Evolutionary conservation across 2,888 invertebrate species (phyloP), one percentile per base, ranked within the genome.

Genomic region (Serrognathus titanus): DNA sequence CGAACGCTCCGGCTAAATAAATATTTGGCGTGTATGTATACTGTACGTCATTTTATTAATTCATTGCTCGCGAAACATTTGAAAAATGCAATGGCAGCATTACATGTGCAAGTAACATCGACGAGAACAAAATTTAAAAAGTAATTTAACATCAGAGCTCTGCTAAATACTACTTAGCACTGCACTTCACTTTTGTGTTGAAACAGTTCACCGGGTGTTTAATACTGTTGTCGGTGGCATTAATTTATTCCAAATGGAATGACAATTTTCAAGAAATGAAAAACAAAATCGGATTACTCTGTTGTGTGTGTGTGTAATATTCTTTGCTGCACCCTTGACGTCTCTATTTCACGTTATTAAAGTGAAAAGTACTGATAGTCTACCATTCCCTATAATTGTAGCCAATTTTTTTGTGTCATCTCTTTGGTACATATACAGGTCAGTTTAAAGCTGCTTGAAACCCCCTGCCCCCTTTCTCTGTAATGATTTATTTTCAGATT

Each of bases 331-430:
- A 9, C 94, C 94, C 4, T 80, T 94, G 64, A 87, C 87, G 51
- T 88, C 89, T 72, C 75, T 94, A 65, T 79, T 90, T 37, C 87
- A 94, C 79, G 94, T 97, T 3, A 80, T 95, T 52, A 84, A 81
- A 74, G 84, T 87, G 5, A 89, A 87, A 75, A 92, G 85, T 73
- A 88, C 93, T 0, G 93, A 94, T 69, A 90, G 88, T 73, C 81
- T 97, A 67, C 95, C 96, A 31, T 90, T 94, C 73, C 90, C 92
- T 3, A 82, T 96, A 70, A 94, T 95, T 73, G 76, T 90, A 41
- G 86, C 90, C 72, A 90, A 91, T 38, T 89, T 94, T 73, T 77
- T 92, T 51, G 91, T 93, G 5, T 89, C 90, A 7, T 76, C 85
- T 20, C 85, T 92, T 66, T 97, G 97, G 96, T 85, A 88, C 62